A percentile compares a stretch with the other conserved stretches of the same genome.
These are phyloP conservation scores for Chlamydotis undulata DNA, from an alignment of 2,113 vertebrate genomes.

Conservation along the genomic window DNA sequence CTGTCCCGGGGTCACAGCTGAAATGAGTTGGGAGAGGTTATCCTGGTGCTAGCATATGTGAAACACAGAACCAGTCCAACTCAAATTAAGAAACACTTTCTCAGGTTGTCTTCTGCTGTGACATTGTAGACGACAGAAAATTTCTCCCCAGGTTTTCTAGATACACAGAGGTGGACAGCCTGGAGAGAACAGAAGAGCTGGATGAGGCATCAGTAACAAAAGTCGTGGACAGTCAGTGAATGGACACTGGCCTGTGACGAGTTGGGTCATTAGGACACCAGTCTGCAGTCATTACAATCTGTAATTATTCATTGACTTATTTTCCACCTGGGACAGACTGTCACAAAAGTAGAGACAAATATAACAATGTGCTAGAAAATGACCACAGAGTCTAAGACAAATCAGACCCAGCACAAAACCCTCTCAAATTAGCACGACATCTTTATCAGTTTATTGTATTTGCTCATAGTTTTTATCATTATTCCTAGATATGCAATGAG, in stretches of 20 bases:
- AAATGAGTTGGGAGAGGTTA: not conserved
- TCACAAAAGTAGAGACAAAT: not conserved
- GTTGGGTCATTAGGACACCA: not conserved
- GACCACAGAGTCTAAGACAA: not conserved
- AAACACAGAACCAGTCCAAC: not conserved
- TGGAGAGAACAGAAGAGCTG: not conserved
- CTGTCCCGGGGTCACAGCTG: not conserved
- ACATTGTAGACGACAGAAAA: not conserved
- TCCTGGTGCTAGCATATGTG: not conserved
- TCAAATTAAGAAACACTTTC: not conserved
- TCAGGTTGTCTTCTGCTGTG: not conserved
- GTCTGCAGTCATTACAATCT: not conserved
- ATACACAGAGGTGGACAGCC: not conserved
- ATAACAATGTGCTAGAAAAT: fast-evolving
- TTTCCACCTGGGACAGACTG: not conserved
- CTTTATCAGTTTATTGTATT: not conserved
- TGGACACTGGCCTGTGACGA: not conserved
- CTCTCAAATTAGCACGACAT: not conserved
- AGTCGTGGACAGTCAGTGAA: not conserved
- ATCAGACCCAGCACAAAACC: not conserved
- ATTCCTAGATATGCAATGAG: not conserved
- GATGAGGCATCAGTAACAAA: not conserved
- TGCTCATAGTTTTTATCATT: fast-evolving
- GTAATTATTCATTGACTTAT: not conserved
- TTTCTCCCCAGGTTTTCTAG: not conserved